These are phyloP conservation scores for Flexamia atlantica DNA, from an alignment of 2,888 invertebrate genomes.

Conservation along the genomic window DNA sequence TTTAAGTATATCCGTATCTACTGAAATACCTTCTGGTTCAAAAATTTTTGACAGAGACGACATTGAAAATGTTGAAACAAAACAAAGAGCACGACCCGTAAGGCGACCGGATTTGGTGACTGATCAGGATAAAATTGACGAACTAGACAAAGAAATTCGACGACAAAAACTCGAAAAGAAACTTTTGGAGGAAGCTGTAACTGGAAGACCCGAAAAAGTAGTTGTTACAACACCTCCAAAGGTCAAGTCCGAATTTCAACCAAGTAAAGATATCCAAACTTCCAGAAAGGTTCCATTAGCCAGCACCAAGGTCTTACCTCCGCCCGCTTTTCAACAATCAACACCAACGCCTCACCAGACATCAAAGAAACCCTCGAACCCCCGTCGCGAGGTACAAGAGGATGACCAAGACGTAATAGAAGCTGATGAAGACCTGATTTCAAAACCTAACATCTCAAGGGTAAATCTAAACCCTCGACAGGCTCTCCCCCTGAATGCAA, in stretches of 20 bases:
- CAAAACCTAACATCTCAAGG: constrained; percentile 28
- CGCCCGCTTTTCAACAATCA: not conserved
- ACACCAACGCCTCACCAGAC: not conserved
- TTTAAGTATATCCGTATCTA: not conserved
- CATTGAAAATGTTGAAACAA: not conserved
- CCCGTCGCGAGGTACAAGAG: constrained; percentile 17
- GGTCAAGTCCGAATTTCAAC: not conserved
- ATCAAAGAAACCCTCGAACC: constrained; percentile 16
- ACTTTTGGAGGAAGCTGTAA: not conserved
- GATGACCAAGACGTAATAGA: not conserved
- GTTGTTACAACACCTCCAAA: not conserved
- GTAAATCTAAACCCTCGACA: constrained; percentile 38
- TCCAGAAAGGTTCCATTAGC: not conserved
- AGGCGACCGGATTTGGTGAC: constrained; percentile 6
- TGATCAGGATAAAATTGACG: not conserved
- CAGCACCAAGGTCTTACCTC: not conserved
- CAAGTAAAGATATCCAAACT: not conserved
- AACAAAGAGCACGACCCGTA: not conserved
- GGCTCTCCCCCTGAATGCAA: constrained; percentile 38
- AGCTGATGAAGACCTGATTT: not conserved
- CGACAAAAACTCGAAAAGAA: constrained; percentile 38
- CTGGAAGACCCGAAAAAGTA: not conserved
- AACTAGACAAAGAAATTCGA: constrained; percentile 21
- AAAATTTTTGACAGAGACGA: not conserved
- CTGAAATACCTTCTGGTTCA: not conserved